A percentile compares a stretch with the other conserved stretches of the same genome.
Conservation (phyloP, 2,113 vertebrate species). For the Meriones unguiculatus region DNA sequence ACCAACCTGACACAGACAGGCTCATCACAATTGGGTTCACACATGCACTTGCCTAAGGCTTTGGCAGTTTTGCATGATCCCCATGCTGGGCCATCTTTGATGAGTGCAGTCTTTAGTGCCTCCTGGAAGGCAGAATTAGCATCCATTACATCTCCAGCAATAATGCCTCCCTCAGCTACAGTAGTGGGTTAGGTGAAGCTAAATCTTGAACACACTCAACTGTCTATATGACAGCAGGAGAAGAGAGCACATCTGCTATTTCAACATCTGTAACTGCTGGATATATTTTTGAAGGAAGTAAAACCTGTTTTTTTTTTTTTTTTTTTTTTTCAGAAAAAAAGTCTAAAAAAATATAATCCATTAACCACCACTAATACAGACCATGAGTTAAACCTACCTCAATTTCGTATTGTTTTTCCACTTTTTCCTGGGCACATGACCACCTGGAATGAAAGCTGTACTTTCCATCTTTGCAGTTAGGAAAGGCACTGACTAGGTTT, state of each 20-base stretch:
- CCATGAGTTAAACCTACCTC: conserved; percentile 19
- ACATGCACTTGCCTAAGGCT: background rate
- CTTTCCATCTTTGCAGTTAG: background rate
- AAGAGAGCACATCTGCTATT: background rate
- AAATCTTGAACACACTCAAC: background rate
- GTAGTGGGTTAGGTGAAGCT: background rate
- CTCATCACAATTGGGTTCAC: background rate
- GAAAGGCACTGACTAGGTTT: background rate
- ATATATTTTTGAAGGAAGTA: conserved; percentile 52
- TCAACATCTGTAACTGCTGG: conserved; percentile 29
- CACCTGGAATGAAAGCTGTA: background rate
- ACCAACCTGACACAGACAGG: background rate
- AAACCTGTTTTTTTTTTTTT: background rate
- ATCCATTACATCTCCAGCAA: background rate
- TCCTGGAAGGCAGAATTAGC: background rate
- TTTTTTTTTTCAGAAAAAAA: conserved; percentile 1
- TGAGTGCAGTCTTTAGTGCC: background rate
- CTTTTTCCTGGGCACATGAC: background rate
- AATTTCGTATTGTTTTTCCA: background rate
- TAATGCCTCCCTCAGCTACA: background rate
- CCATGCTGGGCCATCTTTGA: background rate
- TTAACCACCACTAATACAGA: conserved; percentile 1
- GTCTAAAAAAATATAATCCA: background rate
- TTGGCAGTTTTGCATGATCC: background rate
- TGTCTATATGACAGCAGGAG: background rate